Base-by-base conservation (phyloP, 2,797 vertebrate genomes). In the Melanogrammus aeglefinus region DNA sequence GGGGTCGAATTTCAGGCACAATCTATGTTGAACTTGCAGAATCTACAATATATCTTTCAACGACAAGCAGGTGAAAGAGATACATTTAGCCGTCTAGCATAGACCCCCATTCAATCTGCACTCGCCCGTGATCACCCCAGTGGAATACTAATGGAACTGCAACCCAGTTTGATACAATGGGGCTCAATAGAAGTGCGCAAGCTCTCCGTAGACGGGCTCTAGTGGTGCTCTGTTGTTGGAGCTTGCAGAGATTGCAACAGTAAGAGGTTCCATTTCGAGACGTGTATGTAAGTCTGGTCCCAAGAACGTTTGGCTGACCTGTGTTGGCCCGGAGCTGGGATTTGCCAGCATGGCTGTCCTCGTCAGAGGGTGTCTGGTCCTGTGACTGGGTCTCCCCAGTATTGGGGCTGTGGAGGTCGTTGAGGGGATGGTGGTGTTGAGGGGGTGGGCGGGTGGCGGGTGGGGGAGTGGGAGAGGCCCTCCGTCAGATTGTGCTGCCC, bases 391-490 rank as follows among this genome's bases (percentile, higher is more conserved):
- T 94, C 36, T 79, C 89, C 38, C 0, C 69, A 13, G 69, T 6
- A 29, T 29, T 29, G 24, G 31, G 69, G 69, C 13, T 12, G 27
- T 33, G 24, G 6, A 86, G 88, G 93, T 85, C 51, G 8, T 63
- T 63, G 51, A 63, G 51, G 85, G 86, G 3, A 90, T 92, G 84
- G 81, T 93, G 95, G 83, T 93, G 93, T 9, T 82, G 82, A 4
- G 36, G 57, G 90, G 86, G 88, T 31, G 83, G 63, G 12, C 91
- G 85, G 73, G 95, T 97, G 90, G 97, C 94, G 36, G n/a, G 89
- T 85, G 86, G 98, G 97, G 66, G 88, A 87, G 74, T 96, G 92
- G 0, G 91, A 90, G 72, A 92, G 93, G 66, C 97, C n/a, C 92
- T 79, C 86, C 82, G 80, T 94, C 95, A 47, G 94, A 92, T 14